Evolutionary conservation across 2,888 invertebrate species (phyloP), one percentile per base, ranked within the genome.

Genomic region (Oegoconia quadripuncta): DNA sequence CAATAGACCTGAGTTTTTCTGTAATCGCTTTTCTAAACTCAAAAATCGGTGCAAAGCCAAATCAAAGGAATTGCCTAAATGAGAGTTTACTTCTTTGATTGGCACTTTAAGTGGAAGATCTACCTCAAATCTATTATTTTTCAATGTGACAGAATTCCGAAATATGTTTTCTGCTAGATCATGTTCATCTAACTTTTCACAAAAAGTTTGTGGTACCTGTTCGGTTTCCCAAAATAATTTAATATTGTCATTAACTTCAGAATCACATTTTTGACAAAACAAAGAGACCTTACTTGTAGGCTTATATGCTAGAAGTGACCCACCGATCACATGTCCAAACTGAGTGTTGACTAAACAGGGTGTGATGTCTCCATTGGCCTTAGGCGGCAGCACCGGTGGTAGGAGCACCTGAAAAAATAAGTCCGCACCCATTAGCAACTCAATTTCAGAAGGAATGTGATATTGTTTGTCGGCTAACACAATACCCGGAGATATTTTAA

Each of bases 371-470:
- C 27, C n/a, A 28, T n/a, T 28, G 13, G 4, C 14, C 14, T 5
- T 14, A 6, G 14, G 8, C 22, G 18, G 11, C 17, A 30, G n/a
- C 31, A 33, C 23, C 6, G 25, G n/a, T n/a, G 42, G 46, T 23
- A 47, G 20, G 9, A 53, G 27, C 6, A 39, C 32, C 48, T 51
- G 47, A 14, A 53, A 53, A 23, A 49, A 41, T 3, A 49, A 28
- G 34, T 51, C 43, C 13, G 39, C 35, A 15, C 46, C 42, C 17
- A 48, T 30, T 28, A 50, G 28, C 3, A 50, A 9, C 20, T 48
- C 9, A 1, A 51, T 44, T 12, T 45, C 39, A 15, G 41, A 13
- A 6, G 51, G 45, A 0, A 27, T 20, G 13, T 41, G 22, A 17
- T 45, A 51, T 1, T 30, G 7, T 1, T 35, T 27, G 12, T 50